Percentiles rank a stretch among this genome's conserved stretches.
These are phyloP conservation scores for Ptilodon capucinus DNA, from an alignment of 2,888 invertebrate genomes.

Conservation along the genomic window DNA sequence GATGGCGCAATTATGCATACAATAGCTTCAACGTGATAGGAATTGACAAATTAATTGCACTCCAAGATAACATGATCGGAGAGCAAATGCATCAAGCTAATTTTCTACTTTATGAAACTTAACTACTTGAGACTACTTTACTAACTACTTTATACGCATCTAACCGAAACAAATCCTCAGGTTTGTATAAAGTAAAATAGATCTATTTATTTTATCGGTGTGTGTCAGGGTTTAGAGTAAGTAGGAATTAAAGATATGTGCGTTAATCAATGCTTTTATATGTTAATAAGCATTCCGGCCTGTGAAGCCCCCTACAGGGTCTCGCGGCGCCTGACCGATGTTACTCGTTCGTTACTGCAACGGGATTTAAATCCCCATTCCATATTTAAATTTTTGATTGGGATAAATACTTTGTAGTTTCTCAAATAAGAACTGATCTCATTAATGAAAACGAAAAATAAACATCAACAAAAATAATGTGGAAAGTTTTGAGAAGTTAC, in stretches of 20 bases:
- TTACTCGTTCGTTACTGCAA: too few relatives aligned
- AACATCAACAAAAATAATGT: background rate
- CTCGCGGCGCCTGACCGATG: constrained; percentile 39
- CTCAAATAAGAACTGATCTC: too few relatives aligned
- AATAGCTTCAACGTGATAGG: background rate
- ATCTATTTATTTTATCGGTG: too few relatives aligned
- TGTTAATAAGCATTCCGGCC: constrained; percentile 40
- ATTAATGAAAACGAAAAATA: too few relatives aligned
- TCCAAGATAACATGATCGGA: background rate
- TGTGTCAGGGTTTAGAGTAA: background rate
- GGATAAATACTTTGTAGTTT: too few relatives aligned
- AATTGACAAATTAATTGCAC: background rate
- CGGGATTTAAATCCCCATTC: background rate
- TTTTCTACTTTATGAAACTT: background rate
- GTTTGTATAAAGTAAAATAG: too few relatives aligned
- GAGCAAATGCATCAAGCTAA: background rate
- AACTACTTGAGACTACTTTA: too few relatives aligned
- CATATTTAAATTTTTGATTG: background rate
- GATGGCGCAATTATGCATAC: background rate
- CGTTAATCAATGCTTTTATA: constrained; percentile 30
- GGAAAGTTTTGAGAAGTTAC: background rate
- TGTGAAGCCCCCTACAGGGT: constrained; percentile 47
- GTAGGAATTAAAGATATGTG: constrained; percentile 6
- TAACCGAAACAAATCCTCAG: too few relatives aligned
- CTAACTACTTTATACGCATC: too few relatives aligned